phyloP scores from a whole-genome alignment of 2,797 vertebrate genomes.

The Xenentodon cancila region DNA sequence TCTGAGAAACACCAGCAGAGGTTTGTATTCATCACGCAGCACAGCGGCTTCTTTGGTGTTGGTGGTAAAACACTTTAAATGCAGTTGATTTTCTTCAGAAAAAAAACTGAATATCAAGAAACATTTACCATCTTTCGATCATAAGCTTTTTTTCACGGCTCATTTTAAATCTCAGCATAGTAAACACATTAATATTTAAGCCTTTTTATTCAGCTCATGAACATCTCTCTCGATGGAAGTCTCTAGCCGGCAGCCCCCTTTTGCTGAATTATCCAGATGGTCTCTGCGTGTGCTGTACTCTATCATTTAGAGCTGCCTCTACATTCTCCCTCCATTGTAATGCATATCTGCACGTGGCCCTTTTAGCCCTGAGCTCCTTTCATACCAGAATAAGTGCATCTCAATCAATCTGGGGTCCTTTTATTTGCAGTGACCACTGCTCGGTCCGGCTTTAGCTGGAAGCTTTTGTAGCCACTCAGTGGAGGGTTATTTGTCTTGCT shows the following conservation, averaged over 20 bases:
- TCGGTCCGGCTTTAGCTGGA: conserved; percentile 25
- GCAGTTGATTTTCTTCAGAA: background rate
- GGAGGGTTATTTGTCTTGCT: conserved; percentile 72
- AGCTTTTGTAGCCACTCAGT: conserved; percentile 54
- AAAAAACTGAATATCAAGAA: background rate
- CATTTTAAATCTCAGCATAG: conserved; percentile 1
- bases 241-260: conserved; percentile 22
- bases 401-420: conserved; percentile 71
- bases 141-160: background rate
- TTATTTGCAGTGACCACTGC: conserved; percentile 54
- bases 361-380: conserved; percentile 59
- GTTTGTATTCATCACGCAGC: conserved; percentile 10
- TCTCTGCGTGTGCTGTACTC: conserved; percentile 69
- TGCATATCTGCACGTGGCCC: conserved; percentile 68
- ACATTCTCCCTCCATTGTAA: conserved; percentile 64
- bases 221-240: conserved; percentile 1
- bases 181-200: background rate
- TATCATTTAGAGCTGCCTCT: conserved; percentile 53
- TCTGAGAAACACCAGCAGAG: conserved; percentile 3
- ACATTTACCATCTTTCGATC: background rate
- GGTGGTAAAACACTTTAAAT: background rate
- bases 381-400: conserved; percentile 50
- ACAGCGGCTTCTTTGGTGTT: background rate
- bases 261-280: conserved; percentile 69
- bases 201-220: background rate